Conservation (phyloP, 2,888 invertebrate genomes). For the Lypha dubia region DNA sequence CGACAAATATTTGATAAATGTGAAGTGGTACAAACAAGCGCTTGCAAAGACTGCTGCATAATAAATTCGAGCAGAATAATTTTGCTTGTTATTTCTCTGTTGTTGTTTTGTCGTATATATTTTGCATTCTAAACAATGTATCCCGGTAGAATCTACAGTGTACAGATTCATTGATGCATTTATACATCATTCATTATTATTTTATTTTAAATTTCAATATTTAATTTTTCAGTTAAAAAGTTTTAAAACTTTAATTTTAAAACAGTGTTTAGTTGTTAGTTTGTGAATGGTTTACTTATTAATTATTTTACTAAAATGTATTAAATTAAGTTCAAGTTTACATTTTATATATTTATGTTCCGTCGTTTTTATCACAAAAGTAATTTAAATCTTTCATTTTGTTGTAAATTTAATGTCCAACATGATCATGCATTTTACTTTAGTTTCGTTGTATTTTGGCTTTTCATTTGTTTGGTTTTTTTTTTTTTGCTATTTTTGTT, state of each 20-base stretch:
- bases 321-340: neutral
- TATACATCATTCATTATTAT: neutral
- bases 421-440: conserved; percentile 34
- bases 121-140: neutral
- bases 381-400: conserved; percentile 39
- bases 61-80: conserved; percentile 15
- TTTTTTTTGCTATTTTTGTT: neutral
- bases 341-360: neutral
- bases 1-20: too few species aligned
- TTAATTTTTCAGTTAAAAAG: neutral
- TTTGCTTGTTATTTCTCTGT: neutral
- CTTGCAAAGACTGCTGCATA: conserved; percentile 25
- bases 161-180: neutral
- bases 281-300: neutral
- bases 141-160: too few species aligned
- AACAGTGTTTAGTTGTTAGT: neutral
- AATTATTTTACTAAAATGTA: neutral
- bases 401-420: conserved; percentile 44
- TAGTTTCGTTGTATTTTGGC: too few species aligned
- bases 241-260: neutral
- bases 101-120: neutral
- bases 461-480: conserved; percentile 11
- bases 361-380: conserved; percentile 2
- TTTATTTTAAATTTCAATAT: neutral
- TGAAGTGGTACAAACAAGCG: too few species aligned